Evolutionary conservation across 2,888 invertebrate genomes (phyloP).

Genomic region (Pecten maximus): DNA sequence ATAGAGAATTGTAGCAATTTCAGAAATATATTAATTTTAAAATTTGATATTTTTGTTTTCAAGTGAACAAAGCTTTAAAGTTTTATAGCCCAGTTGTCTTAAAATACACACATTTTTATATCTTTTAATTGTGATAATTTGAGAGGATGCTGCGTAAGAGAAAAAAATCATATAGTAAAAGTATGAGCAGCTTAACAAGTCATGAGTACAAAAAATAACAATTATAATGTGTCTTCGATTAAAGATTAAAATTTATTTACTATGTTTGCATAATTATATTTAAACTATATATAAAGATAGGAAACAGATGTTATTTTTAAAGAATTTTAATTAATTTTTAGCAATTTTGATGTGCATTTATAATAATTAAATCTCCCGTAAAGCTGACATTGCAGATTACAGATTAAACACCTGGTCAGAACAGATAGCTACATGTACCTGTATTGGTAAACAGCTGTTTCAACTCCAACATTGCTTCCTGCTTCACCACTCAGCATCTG

Average conservation of each 20-base stretch:
- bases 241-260: no score
- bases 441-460: background rate
- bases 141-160: background rate
- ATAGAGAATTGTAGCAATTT: no score
- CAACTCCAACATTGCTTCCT: background rate
- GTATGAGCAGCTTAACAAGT: background rate
- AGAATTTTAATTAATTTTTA: background rate
- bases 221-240: background rate
- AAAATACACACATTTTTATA: background rate
- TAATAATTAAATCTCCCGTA: background rate
- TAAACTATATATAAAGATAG: no score
- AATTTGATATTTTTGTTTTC: background rate
- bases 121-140: constrained; percentile 4
- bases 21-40: no score
- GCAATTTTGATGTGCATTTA: background rate
- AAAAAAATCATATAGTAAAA: background rate
- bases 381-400: background rate
- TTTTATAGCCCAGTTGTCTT: background rate
- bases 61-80: background rate
- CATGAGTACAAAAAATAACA: background rate
- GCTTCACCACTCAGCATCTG: background rate
- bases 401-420: background rate
- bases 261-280: no score
- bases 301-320: background rate
- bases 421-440: background rate